These are phyloP conservation scores for Vulpes lagopus DNA, from an alignment of 2,113 vertebrate species.

Conservation along the genomic window DNA sequence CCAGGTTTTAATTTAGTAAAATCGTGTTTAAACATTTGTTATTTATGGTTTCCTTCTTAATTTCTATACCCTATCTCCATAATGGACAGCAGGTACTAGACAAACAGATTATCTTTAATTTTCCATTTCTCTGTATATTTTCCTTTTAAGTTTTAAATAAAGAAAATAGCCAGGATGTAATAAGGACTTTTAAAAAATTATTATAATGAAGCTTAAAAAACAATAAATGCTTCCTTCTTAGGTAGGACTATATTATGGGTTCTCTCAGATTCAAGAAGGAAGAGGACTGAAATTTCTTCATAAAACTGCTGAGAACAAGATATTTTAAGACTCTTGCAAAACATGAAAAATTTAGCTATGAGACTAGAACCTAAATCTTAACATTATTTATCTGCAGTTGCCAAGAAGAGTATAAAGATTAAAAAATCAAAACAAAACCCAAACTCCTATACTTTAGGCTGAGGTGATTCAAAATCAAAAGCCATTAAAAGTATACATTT, in stretches of 20 bases:
- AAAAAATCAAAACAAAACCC: not conserved
- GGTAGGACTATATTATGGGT: not conserved
- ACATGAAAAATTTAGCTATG: constrained; percentile 49
- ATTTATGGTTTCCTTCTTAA: constrained; percentile 23
- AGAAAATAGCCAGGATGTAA: constrained; percentile 6
- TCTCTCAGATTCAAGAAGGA: constrained; percentile 51
- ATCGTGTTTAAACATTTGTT: not conserved
- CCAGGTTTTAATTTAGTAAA: constrained; percentile 45
- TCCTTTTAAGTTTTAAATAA: constrained; percentile 48
- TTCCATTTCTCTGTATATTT: not conserved
- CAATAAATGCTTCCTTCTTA: constrained; percentile 24
- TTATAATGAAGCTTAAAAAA: not conserved
- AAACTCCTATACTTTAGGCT: not conserved
- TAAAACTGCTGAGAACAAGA: constrained; percentile 26
- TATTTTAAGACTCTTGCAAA: constrained; percentile 47
- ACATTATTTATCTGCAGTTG: constrained; percentile 43
- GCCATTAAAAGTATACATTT: constrained; percentile 41
- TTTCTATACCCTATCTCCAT: not conserved
- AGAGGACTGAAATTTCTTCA: not conserved
- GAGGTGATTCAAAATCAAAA: constrained; percentile 45
- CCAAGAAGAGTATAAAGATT: constrained; percentile 20
- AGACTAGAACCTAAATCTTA: constrained; percentile 57
- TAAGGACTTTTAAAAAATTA: constrained; percentile 9
- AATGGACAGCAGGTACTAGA: not conserved
- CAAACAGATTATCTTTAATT: not conserved